Conservation (phyloP, 2,113 vertebrate species). For the Chrysemys picta region DNA sequence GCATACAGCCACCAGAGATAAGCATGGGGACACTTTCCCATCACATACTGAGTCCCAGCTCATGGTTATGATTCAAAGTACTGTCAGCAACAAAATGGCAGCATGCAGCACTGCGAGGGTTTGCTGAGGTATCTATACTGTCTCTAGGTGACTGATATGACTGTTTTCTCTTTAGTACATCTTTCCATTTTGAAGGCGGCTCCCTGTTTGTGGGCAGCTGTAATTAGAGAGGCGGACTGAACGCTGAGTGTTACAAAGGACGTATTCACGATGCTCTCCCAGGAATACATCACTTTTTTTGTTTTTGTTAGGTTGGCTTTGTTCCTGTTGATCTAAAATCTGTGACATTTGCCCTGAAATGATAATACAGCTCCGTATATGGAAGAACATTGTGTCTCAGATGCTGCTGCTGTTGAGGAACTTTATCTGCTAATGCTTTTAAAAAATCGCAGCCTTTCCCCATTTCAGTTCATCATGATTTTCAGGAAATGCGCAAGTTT, state of each 20-base stretch:
- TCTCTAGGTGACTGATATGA: background rate
- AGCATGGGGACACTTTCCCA: conserved; percentile 22
- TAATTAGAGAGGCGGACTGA: background rate
- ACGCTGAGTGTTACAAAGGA: background rate
- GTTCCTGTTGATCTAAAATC: background rate
- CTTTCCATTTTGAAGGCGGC: conserved; percentile 2
- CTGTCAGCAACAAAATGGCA: background rate
- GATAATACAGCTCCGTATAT: accelerated
- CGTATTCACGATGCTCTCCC: background rate
- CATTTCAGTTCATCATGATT: background rate
- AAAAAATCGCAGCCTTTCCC: background rate
- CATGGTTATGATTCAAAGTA: conserved; percentile 5
- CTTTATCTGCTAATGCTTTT: background rate
- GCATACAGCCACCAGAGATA: background rate
- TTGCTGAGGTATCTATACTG: background rate
- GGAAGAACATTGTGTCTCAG: background rate
- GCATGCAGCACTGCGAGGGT: background rate
- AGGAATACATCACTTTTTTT: background rate
- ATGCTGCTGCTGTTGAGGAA: background rate
- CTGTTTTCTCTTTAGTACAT: conserved; percentile 10
- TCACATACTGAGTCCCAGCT: background rate
- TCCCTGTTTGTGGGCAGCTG: background rate
- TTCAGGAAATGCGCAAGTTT: background rate
- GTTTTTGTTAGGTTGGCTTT: background rate
- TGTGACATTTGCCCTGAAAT: background rate